Evolutionary conservation across 2,113 vertebrate species (phyloP).

Genomic region (Lanius ludovicianus): DNA sequence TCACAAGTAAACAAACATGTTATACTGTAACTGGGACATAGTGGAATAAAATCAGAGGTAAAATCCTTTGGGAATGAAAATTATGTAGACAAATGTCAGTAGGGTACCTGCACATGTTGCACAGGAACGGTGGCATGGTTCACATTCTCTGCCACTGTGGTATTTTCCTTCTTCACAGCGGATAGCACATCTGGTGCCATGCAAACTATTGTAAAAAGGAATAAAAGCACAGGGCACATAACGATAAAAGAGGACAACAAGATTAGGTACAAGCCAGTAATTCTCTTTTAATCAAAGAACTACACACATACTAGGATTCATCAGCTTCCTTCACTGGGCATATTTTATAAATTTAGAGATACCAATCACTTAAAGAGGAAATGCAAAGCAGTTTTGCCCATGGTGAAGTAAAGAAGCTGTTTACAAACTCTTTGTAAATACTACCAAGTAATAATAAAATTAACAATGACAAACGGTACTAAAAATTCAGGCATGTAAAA

Average conservation of each 20-base stretch:
- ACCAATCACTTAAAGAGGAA: not conserved
- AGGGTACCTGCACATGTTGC: constrained; percentile 90
- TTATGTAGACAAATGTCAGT: not conserved
- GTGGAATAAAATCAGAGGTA: not conserved
- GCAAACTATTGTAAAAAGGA: constrained; percentile 78
- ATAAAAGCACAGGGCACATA: not conserved
- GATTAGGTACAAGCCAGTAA: not conserved
- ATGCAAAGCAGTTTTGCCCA: not conserved
- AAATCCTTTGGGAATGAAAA: not conserved
- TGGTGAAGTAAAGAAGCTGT: not conserved
- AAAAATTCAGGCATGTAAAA: constrained; percentile 1
- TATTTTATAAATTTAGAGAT: not conserved
- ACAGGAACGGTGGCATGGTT: constrained; percentile 89
- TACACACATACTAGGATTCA: not conserved
- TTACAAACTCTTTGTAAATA: not conserved
- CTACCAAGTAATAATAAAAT: not conserved
- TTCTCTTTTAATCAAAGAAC: not conserved
- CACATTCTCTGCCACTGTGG: constrained; percentile 89
- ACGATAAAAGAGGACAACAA: not conserved
- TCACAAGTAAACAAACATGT: not conserved
- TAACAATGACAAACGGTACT: not conserved
- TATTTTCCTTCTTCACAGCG: constrained; percentile 88
- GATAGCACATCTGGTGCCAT: constrained; percentile 87
- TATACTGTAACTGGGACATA: not conserved
- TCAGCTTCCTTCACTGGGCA: not conserved